Evolutionary conservation across 2,888 invertebrate genomes (phyloP).

Genomic region (Stenodera caucasica): DNA sequence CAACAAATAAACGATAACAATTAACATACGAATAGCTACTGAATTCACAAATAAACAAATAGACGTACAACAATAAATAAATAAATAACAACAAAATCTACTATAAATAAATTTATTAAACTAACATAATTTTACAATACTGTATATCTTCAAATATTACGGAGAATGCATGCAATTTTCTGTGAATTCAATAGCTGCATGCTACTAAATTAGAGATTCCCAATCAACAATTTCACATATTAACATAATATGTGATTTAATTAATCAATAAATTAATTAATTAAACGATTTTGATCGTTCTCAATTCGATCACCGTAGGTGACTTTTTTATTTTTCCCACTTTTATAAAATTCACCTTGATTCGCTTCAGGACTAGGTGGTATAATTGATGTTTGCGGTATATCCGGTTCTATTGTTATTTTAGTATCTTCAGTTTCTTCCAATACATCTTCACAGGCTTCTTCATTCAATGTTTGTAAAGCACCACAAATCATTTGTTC

Average conservation of each 20-base stretch:
- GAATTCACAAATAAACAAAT: conserved; percentile 37
- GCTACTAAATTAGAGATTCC: not conserved
- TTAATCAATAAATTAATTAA: not conserved
- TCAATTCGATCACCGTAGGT: conserved; percentile 32
- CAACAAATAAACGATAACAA: conserved; percentile 19
- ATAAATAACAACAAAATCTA: conserved; percentile 19
- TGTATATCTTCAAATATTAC: not conserved
- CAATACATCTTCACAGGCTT: conserved; percentile 88
- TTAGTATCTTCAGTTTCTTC: conserved; percentile 61
- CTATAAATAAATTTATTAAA: conserved; percentile 4
- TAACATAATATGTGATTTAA: not conserved
- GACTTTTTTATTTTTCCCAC: conserved; percentile 36
- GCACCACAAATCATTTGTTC: conserved; percentile 96
- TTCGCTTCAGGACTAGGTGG: conserved; percentile 53
- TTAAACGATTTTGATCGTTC: not conserved
- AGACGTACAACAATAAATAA: conserved; percentile 19
- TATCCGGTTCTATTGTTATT: conserved; percentile 44
- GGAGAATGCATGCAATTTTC: conserved; percentile 12
- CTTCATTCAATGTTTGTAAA: conserved; percentile 88
- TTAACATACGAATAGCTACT: conserved; percentile 35
- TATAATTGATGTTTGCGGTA: conserved; percentile 53
- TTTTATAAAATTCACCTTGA: conserved; percentile 50
- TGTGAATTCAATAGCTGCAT: conserved; percentile 31
- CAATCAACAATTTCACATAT: not conserved
- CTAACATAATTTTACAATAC: conserved; percentile 5